A percentile compares a stretch with the other conserved stretches of the same genome.
These are phyloP conservation scores for Bradypus variegatus DNA, from an alignment of 2,797 vertebrate genomes.

Conservation along the genomic window DNA sequence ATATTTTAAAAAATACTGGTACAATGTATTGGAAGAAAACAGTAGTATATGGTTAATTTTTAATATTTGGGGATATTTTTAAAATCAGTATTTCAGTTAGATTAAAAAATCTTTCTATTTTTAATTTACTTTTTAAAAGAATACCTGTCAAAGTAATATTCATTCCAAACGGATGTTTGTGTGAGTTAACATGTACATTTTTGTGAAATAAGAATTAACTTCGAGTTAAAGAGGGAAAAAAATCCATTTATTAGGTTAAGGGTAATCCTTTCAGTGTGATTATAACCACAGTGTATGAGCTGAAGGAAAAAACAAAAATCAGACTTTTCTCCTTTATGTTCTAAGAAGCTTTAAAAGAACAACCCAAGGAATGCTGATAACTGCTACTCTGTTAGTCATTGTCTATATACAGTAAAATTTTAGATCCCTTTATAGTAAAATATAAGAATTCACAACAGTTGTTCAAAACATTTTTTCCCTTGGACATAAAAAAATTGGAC, in stretches of 20 bases:
- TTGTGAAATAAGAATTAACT: slow-evolving; percentile 45
- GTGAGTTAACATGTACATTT: slow-evolving; percentile 55
- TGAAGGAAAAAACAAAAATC: slow-evolving; percentile 62
- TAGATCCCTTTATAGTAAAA: slow-evolving; percentile 60
- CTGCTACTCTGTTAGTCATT: slow-evolving; percentile 67
- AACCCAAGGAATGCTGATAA: slow-evolving; percentile 65
- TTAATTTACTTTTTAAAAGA: slow-evolving; percentile 66
- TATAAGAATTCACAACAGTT: slow-evolving; percentile 61
- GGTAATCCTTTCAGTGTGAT: slow-evolving; percentile 62
- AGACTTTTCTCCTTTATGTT: slow-evolving; percentile 63
- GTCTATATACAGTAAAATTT: slow-evolving; percentile 65
- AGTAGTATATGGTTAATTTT: slow-evolving; percentile 60
- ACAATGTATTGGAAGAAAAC: slow-evolving; percentile 61
- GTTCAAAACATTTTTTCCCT: slow-evolving; percentile 65
- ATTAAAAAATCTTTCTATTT: slow-evolving; percentile 58
- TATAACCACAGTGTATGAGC: slow-evolving; percentile 57
- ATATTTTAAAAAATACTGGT: slow-evolving; percentile 70
- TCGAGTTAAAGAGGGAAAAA: slow-evolving; percentile 38
- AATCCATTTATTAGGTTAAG: slow-evolving; percentile 45
- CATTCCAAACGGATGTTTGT: slow-evolving; percentile 53
- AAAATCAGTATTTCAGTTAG: slow-evolving; percentile 63
- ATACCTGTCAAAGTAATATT: slow-evolving; percentile 48
- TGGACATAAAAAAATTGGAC: slow-evolving; percentile 67
- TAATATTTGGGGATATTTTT: slow-evolving; percentile 67
- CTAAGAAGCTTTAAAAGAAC: slow-evolving; percentile 75